Conservation (phyloP, 2,888 invertebrate species). For the Cephus sareptanus region DNA sequence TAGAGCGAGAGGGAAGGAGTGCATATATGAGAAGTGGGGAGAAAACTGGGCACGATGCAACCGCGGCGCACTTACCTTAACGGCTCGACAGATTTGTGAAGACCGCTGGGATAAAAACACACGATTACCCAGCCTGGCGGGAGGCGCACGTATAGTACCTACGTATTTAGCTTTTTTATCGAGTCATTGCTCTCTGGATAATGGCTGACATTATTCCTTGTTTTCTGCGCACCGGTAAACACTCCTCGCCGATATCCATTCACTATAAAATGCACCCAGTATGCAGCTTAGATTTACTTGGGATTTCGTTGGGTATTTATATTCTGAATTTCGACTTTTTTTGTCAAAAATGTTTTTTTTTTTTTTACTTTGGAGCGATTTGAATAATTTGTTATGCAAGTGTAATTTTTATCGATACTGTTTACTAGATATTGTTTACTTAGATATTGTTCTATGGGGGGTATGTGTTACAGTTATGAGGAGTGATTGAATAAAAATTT, state of each 20-base stretch:
- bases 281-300: neutral
- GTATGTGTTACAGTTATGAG: neutral
- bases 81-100: slow-evolving; percentile 44
- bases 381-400: neutral
- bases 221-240: slow-evolving; percentile 19
- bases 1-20: neutral
- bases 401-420: neutral
- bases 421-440: neutral
- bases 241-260: neutral
- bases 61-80: slow-evolving; percentile 35
- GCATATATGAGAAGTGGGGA: neutral
- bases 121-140: slow-evolving; percentile 36
- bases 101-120: slow-evolving; percentile 36
- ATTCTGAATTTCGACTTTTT: too few relatives aligned
- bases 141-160: slow-evolving; percentile 18
- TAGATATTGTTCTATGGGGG: neutral
- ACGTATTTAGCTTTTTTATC: slow-evolving; percentile 24
- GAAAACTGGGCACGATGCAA: neutral
- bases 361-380: neutral
- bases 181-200: slow-evolving; percentile 21
- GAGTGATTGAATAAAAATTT: too few relatives aligned
- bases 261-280: neutral
- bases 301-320: neutral
- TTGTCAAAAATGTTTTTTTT: too few relatives aligned
- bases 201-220: slow-evolving; percentile 28